These are phyloP conservation scores for Pseudomugil tenellus DNA, from an alignment of 2,797 vertebrate genomes.

Conservation along the genomic window DNA sequence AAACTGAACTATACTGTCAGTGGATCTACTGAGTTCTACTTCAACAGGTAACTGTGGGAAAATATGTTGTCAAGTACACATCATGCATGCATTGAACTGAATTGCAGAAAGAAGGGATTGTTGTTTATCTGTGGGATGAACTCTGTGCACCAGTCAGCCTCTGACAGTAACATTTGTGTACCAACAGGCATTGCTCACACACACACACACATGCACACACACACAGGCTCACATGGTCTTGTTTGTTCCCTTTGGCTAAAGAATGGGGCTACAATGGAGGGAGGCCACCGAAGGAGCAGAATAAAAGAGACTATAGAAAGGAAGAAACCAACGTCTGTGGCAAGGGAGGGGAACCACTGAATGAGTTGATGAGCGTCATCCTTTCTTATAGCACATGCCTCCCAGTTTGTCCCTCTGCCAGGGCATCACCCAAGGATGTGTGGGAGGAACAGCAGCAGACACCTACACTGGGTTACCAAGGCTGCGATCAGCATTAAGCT, in stretches of 20 bases:
- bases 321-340: constrained; percentile 20
- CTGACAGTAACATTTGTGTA: constrained; percentile 60
- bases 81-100: constrained; percentile 1
- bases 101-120: constrained; percentile 16
- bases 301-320: constrained; percentile 18
- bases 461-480: constrained; percentile 73
- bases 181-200: constrained; percentile 52
- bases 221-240: constrained; percentile 62
- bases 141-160: constrained; percentile 58
- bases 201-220: constrained; percentile 45
- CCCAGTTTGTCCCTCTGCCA: background rate
- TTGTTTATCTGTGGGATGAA: constrained; percentile 51
- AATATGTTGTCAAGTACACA: background rate
- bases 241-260: constrained; percentile 78
- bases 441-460: constrained; percentile 64
- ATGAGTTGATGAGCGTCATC: constrained; percentile 30
- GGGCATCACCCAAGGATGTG: constrained; percentile 53
- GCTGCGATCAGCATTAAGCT: constrained; percentile 61
- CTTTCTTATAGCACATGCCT: constrained; percentile 12
- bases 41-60: background rate
- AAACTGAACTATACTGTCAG: constrained; percentile 52
- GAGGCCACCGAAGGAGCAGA: constrained; percentile 50
- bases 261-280: constrained; percentile 73
- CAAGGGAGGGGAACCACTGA: constrained; percentile 27
- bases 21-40: constrained; percentile 31